Evolutionary conservation across 2,888 invertebrate genomes (phyloP).

Genomic region (Luffia ferchaultella): DNA sequence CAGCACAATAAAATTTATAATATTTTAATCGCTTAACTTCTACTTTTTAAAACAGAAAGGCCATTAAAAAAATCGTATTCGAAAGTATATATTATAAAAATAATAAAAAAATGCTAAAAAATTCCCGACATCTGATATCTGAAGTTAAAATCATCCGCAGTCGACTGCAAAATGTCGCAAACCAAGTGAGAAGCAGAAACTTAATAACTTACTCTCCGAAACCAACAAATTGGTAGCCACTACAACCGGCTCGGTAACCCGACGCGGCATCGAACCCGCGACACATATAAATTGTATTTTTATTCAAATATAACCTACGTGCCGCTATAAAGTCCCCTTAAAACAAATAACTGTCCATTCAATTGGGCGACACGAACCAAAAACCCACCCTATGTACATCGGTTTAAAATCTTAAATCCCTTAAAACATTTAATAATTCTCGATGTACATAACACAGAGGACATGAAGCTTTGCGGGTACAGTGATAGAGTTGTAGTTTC

Average conservation of each 20-base stretch:
- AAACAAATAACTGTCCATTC: slow-evolving; percentile 56
- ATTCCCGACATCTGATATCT: no score
- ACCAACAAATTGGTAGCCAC: slow-evolving; percentile 59
- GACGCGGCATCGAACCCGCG: slow-evolving; percentile 50
- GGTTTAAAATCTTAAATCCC: slow-evolving; percentile 28
- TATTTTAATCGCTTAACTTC: no score
- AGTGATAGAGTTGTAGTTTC: slow-evolving; percentile 51
- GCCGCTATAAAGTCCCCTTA: slow-evolving; percentile 55
- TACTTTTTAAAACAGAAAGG: no score
- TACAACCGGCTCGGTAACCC: slow-evolving; percentile 56
- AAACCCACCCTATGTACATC: slow-evolving; percentile 25
- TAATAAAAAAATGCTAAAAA: no score
- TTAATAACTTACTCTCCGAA: slow-evolving; percentile 66
- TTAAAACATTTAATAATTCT: slow-evolving; percentile 8
- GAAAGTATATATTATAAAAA: no score
- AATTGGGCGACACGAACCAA: slow-evolving; percentile 23
- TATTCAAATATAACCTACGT: slow-evolving; percentile 63
- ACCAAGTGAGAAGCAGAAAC: slow-evolving; percentile 59
- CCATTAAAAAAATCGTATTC: no score
- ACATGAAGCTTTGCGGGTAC: slow-evolving; percentile 45
- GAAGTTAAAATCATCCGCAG: no score
- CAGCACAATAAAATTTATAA: no score
- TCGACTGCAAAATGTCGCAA: slow-evolving; percentile 56
- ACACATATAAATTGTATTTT: slow-evolving; percentile 66
- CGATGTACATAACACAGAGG: slow-evolving; percentile 22